phyloP scores from a whole-genome alignment of 1,140 invertebrate species.

The Atopsyche davidsoni region DNA sequence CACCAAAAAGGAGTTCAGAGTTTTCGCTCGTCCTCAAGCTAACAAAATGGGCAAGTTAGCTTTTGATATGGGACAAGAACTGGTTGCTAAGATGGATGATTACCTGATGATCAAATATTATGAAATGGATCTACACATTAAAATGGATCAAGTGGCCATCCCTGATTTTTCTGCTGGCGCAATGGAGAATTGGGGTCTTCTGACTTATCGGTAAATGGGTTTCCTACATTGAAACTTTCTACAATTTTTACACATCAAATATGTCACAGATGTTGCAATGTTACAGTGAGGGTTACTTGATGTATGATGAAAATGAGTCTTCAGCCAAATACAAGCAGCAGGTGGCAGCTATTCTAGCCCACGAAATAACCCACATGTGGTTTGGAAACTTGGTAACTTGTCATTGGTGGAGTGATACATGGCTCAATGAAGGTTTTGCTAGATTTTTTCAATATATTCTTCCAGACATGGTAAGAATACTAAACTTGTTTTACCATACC shows the following conservation, averaged over 20 bases:
- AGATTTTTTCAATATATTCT: conserved; percentile 29
- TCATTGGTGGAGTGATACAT: conserved; percentile 61
- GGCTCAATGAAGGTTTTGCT: conserved; percentile 68
- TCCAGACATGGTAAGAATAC: conserved; percentile 36
- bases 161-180: conserved; percentile 67
- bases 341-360: conserved; percentile 53
- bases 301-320: conserved; percentile 46
- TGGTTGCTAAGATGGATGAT: conserved; percentile 44
- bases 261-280: no score
- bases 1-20: conserved; percentile 45
- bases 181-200: conserved; percentile 60
- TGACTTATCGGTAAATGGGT: conserved; percentile 56
- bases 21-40: conserved; percentile 66
- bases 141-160: conserved; percentile 61
- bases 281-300: conserved; percentile 53
- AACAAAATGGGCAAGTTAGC: conserved; percentile 57
- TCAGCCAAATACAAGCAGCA: conserved; percentile 46
- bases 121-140: conserved; percentile 40
- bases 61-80: conserved; percentile 42
- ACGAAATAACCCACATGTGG: conserved; percentile 63
- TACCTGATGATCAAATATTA: conserved; percentile 49
- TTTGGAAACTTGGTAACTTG: conserved; percentile 63
- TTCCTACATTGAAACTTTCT: not conserved
- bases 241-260: no score
- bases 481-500: not conserved